Percentiles rank a stretch among this genome's conserved stretches.
Conservation (phyloP, 2,797 vertebrate species). For the Onychomys leucogaster region DNA sequence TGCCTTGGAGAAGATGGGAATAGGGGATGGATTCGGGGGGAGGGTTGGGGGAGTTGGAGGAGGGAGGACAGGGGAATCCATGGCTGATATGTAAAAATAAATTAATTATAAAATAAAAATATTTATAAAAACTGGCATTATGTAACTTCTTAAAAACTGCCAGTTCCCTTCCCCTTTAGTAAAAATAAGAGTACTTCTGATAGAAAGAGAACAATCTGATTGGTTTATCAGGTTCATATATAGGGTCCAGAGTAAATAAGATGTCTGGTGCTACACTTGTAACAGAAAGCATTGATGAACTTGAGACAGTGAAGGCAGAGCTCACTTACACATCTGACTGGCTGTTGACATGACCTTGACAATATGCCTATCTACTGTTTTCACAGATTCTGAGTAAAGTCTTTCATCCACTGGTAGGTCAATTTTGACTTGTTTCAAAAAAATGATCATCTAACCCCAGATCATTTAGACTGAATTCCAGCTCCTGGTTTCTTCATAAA, state of each 20-base stretch:
- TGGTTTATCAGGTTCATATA: neutral
- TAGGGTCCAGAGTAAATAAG: neutral
- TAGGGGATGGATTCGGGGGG: too few relatives aligned
- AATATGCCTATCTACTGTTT: neutral
- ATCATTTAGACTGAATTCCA: neutral
- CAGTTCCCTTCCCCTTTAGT: constrained; percentile 11
- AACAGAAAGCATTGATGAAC: neutral
- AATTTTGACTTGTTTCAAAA: neutral
- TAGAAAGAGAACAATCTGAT: constrained; percentile 21
- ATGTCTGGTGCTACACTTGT: neutral
- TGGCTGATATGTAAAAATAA: too few relatives aligned
- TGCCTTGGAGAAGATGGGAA: too few relatives aligned
- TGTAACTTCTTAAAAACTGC: constrained; percentile 32
- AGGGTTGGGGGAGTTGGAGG: too few relatives aligned
- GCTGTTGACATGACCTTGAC: neutral
- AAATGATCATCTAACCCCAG: neutral
- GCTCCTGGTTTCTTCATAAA: neutral
- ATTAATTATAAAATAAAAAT: too few relatives aligned
- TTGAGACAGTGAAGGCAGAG: neutral
- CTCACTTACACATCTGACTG: neutral
- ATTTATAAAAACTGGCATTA: neutral
- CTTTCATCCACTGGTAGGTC: neutral
- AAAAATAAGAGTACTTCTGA: constrained; percentile 30
- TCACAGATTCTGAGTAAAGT: neutral
- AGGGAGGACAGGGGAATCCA: too few relatives aligned